A percentile compares a stretch with the other conserved stretches of the same genome.
Evolutionary conservation across 2,797 vertebrate genomes (phyloP).

Genomic region (Enteromius mattozi): DNA sequence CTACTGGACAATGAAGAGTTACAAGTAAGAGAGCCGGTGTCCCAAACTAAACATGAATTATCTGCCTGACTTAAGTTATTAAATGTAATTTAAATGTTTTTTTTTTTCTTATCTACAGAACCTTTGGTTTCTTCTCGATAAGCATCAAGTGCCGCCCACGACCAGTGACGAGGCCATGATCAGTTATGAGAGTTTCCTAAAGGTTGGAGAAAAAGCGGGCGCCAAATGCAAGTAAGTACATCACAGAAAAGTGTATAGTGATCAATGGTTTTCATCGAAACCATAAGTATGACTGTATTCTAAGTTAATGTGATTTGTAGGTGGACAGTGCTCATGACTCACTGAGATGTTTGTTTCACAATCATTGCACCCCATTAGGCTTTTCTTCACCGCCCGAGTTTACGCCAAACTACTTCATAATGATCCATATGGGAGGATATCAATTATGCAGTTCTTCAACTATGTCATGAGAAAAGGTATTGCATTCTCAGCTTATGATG

Average conservation of each 20-base stretch:
- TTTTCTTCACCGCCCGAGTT: slow-evolving; percentile 94
- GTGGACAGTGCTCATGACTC: neutral
- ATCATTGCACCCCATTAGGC: slow-evolving; percentile 73
- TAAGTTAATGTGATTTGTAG: neutral
- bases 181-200: slow-evolving; percentile 93
- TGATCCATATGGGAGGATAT: slow-evolving; percentile 95
- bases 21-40: slow-evolving; percentile 78
- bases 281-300: neutral
- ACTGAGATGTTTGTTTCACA: neutral
- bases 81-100: neutral
- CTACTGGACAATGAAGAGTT: slow-evolving; percentile 96
- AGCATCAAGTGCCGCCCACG: slow-evolving; percentile 93
- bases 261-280: neutral
- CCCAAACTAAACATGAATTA: neutral
- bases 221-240: slow-evolving; percentile 90
- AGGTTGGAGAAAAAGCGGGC: slow-evolving; percentile 92
- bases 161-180: slow-evolving; percentile 97
- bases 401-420: slow-evolving; percentile 93
- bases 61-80: neutral
- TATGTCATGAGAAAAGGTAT: slow-evolving; percentile 99
- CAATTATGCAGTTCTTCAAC: slow-evolving; percentile 99
- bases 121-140: slow-evolving; percentile 96
- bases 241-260: neutral
- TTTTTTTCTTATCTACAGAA: slow-evolving; percentile 78
- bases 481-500: neutral